Evolutionary conservation across 2,113 vertebrate genomes (phyloP), one percentile per base, ranked within the genome.

Genomic region (Oenanthe oenanthe): DNA sequence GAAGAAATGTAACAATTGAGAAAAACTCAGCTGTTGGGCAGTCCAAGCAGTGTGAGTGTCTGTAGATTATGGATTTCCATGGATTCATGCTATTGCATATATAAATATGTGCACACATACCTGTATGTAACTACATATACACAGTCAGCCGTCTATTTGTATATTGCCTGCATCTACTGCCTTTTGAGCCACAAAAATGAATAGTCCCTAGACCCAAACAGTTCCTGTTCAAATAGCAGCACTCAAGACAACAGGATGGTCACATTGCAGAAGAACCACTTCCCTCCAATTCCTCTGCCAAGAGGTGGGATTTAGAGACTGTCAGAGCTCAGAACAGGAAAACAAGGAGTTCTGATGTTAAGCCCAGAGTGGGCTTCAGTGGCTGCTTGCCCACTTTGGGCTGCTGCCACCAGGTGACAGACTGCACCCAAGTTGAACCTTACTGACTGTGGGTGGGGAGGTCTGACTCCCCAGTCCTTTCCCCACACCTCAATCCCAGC

Each of bases 271-370:
- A 31, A 53, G 4, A 83, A 53, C 7, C 7, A 34, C 8, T 3
- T 83, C 10, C 6, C 58, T 88, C 25, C 65, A 54, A 10, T 32
- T 82, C 21, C 15, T 84, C 29, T 61, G 45, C 34, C 34, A 57
- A 25, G 11, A 60, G 50, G 5, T 80, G 18, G 20, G n/a, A 57
- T 79, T 76, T 73, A 28, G 36, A 77, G n/a, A n/a, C 28, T 6
- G 1, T 36, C 16, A 31, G 32, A 80, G 40, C 10, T 65, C 67
- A 36, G 54, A 68, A 42, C 6, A 83, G 53, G 32, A 78, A 57
- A 76, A 60, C 4, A n/a, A 86, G 61, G 34, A 73, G 10, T 11
- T 79, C 36, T 0, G 0, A 1, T 5, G 9, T 42, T 40, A 62
- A 90, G 34, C 26, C 68, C 42, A 0, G 3, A 60, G 7, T 32